Evolutionary conservation across 1,140 invertebrate species (phyloP).

Genomic region (Cydia fagiglandana): DNA sequence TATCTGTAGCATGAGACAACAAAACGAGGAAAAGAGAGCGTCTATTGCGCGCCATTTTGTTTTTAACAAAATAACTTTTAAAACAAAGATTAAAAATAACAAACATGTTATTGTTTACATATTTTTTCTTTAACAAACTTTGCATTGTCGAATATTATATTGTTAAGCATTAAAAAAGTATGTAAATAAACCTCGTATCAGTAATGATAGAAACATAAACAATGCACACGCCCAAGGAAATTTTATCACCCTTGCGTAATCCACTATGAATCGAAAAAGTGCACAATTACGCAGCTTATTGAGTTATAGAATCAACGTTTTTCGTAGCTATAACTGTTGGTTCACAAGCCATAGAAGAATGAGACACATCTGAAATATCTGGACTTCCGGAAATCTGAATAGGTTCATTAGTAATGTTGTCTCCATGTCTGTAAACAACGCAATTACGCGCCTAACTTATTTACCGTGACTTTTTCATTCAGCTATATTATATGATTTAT

Average conservation of each 20-base stretch:
- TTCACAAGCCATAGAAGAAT: not conserved
- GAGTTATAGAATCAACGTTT: not conserved
- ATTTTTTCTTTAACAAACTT: not conserved
- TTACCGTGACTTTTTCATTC: not conserved
- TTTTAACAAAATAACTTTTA: conserved; percentile 25
- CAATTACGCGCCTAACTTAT: conserved; percentile 56
- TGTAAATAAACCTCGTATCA: not conserved
- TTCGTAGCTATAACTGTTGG: not conserved
- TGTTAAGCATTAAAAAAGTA: not conserved
- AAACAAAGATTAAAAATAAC: not conserved
- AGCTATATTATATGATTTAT: not conserved
- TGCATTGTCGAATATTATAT: not conserved
- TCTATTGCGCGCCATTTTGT: conserved; percentile 31
- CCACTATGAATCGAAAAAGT: conserved; percentile 17
- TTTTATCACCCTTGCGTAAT: conserved; percentile 27
- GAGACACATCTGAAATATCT: not conserved
- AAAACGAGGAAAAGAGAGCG: conserved; percentile 20
- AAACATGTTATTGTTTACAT: not conserved
- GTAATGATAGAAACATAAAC: conserved; percentile 17
- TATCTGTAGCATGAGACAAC: conserved; percentile 30
- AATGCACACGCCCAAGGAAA: conserved; percentile 27
- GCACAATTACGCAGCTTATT: conserved; percentile 6
- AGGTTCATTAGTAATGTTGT: conserved; percentile 10
- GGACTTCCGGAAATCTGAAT: conserved; percentile 3
- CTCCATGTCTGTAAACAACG: conserved; percentile 71